Percentiles rank a stretch among this genome's conserved stretches.
These are phyloP conservation scores for Lacanobia oleracea DNA, from an alignment of 2,888 invertebrate genomes.

Conservation along the genomic window DNA sequence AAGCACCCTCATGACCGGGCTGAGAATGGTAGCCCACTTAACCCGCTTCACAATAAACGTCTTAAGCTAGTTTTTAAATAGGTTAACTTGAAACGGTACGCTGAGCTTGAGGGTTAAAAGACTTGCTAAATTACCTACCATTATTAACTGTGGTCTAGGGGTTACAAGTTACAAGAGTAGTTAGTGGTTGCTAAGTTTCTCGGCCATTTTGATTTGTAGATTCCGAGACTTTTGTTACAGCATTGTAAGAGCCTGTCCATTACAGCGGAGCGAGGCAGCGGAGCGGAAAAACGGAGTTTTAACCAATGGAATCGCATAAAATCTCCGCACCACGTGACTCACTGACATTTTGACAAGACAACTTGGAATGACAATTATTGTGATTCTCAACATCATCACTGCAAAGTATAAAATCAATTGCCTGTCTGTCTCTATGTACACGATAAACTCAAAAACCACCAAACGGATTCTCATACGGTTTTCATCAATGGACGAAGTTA, in stretches of 20 bases:
- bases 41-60: slow-evolving; percentile 73
- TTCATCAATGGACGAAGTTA: too few species aligned
- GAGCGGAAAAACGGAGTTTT: too few species aligned
- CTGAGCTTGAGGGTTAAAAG: slow-evolving; percentile 32
- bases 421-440: too few species aligned
- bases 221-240: neutral
- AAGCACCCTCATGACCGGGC: slow-evolving; percentile 62
- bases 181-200: slow-evolving; percentile 10
- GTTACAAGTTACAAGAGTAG: slow-evolving; percentile 4
- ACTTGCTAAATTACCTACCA: slow-evolving; percentile 39
- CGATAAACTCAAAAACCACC: too few species aligned
- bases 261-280: too few species aligned
- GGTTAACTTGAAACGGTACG: slow-evolving; percentile 61
- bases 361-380: neutral
- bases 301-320: too few species aligned
- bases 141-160: slow-evolving; percentile 43
- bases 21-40: slow-evolving; percentile 71
- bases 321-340: too few species aligned
- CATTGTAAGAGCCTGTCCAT: too few species aligned
- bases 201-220: slow-evolving; percentile 8
- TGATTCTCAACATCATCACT: neutral
- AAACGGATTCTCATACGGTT: too few species aligned
- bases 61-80: slow-evolving; percentile 74
- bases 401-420: too few species aligned
- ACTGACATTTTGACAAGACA: too few species aligned